These are phyloP conservation scores for Porites australiensis DNA, from an alignment of 64 coral and sea anemone genomes.

Conservation along the genomic window DNA sequence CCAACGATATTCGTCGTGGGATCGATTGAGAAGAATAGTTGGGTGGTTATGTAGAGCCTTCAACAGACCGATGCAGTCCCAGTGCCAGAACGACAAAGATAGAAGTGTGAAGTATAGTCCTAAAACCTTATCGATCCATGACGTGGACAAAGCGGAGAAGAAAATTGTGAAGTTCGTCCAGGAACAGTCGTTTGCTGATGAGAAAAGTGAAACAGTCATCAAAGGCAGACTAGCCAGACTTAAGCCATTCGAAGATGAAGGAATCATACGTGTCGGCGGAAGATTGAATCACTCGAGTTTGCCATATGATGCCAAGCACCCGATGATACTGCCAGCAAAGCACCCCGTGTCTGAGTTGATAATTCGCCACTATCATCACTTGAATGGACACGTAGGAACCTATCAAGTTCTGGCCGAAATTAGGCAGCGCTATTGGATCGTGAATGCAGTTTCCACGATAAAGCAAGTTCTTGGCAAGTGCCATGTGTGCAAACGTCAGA, in stretches of 20 bases:
- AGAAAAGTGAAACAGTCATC: neutral
- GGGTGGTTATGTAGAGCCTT: slow-evolving; percentile 36
- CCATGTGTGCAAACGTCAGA: slow-evolving; percentile 68
- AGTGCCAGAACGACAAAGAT: neutral
- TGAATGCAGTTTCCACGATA: slow-evolving; percentile 63
- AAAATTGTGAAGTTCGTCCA: slow-evolving; percentile 43
- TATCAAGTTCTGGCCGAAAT: slow-evolving; percentile 69
- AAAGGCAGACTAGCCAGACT: slow-evolving; percentile 13
- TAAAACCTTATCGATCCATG: slow-evolving; percentile 8
- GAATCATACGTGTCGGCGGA: slow-evolving; percentile 49
- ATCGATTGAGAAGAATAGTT: slow-evolving; percentile 52
- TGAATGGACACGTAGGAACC: slow-evolving; percentile 59
- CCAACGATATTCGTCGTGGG: slow-evolving; percentile 42
- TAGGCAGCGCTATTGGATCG: slow-evolving; percentile 69
- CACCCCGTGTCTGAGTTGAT: slow-evolving; percentile 66
- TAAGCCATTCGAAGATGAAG: slow-evolving; percentile 38
- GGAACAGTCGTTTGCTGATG: slow-evolving; percentile 14
- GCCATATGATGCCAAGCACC: slow-evolving; percentile 50
- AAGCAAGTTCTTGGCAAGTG: slow-evolving; percentile 67
- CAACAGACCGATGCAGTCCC: neutral
- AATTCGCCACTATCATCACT: slow-evolving; percentile 60
- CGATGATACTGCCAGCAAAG: slow-evolving; percentile 68
- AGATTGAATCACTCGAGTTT: slow-evolving; percentile 22
- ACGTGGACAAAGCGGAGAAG: slow-evolving; percentile 48
- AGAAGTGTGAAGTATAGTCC: neutral